phyloP scores from a whole-genome alignment of 1,140 invertebrate species.

The Drosophila nikananu region DNA sequence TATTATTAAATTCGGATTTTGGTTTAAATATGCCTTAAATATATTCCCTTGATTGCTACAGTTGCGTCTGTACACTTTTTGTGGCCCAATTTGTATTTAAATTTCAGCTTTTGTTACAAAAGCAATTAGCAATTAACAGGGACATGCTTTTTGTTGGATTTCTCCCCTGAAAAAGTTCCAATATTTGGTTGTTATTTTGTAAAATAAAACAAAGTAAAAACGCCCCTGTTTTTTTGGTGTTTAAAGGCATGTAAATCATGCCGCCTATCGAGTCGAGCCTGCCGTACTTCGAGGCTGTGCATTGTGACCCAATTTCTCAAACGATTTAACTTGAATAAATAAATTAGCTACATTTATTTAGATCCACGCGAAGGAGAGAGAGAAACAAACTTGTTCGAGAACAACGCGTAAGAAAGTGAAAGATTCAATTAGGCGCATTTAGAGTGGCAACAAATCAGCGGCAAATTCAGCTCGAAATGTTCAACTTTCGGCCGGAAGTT shows the following conservation, averaged over 20 bases:
- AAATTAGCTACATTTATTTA: constrained; percentile 58
- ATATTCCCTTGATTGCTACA: constrained; percentile 6
- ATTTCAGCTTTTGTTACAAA: constrained; percentile 21
- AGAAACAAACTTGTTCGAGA: background rate
- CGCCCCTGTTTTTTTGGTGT: background rate
- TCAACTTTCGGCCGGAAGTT: constrained; percentile 48
- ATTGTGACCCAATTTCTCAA: constrained; percentile 56
- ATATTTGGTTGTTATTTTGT: constrained; percentile 18
- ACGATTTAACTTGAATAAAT: constrained; percentile 60
- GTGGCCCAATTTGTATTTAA: constrained; percentile 34
- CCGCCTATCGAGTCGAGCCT: constrained; percentile 17
- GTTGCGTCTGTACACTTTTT: constrained; percentile 18
- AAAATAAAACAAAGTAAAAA: constrained; percentile 12
- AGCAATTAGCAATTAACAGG: constrained; percentile 54
- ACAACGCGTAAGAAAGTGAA: constrained; percentile 28
- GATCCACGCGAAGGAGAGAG: background rate
- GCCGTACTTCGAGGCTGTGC: background rate
- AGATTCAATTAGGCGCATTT: constrained; percentile 66
- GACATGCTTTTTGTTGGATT: constrained; percentile 8
- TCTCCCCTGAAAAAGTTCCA: constrained; percentile 25
- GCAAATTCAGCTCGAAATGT: constrained; percentile 41
- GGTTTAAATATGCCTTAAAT: constrained; percentile 1
- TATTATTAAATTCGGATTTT: constrained; percentile 37
- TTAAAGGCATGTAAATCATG: constrained; percentile 36
- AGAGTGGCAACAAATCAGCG: constrained; percentile 55